Evolutionary conservation across 2,888 invertebrate species (phyloP), one percentile per base, ranked within the genome.

Genomic region (Idaea biselata): DNA sequence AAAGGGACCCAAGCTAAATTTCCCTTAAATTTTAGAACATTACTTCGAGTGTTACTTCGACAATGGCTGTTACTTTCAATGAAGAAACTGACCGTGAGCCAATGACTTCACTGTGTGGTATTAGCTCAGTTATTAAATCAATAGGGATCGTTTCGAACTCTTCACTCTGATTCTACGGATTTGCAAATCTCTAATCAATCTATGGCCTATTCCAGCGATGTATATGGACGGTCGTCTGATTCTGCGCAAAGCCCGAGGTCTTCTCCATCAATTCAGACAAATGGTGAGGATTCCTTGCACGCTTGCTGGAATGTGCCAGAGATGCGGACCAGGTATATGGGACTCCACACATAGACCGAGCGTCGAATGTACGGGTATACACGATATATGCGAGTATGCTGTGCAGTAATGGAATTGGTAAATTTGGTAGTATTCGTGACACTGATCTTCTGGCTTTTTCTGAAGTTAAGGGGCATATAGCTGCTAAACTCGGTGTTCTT

Each of bases 161-260:
- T 5, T 25, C 25, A 25, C 25, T 25, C 25, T 3, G 5, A 25
- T 25, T 25, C 25, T 5, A 44, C 0, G 11, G 8, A 44, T 44
- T 44, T 14, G 8, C 44, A 44, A 44, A 14, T 44, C 14, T 44
- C 11, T 44, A n/a, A 55, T 55, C 55, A 56, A 7, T n/a, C 17
- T 57, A 0, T 14, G 11, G 25, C 53, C n/a, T 6, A 63, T 82
- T 84, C 59, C 83, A 95, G 98, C 99, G 18, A 98, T 98, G 97
- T 99, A 98, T 84, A 99, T 99, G 99, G 98, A 98, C 83, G 98
- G 98, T 0, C 95, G 96, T 57, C 90, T 98, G 17, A 97, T 99
- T 63, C 91, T 98, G 44, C 94, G 97, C 68, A 99, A 99, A 92
- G 98, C 98, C 0, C 94, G 99, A 63, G 98, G 98, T 16, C 92